Evolutionary conservation across 2,113 vertebrate genomes (phyloP), one percentile per base, ranked within the genome.

Genomic region (Entomyzon cyanotis): DNA sequence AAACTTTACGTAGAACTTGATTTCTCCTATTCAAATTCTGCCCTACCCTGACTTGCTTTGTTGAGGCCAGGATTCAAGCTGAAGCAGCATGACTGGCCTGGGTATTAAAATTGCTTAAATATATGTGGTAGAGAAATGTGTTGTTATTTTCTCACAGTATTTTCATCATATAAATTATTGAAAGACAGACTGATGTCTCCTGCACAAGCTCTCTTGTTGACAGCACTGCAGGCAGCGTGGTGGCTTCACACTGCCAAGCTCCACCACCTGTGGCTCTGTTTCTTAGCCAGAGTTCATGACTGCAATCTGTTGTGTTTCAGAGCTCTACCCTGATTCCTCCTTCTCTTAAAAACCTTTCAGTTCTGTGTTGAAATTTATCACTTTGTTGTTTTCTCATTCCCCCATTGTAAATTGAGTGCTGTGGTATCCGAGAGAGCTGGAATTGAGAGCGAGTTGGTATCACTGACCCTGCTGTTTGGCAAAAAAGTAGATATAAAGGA

Each of bases 261-360:
- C 63, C 78, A 31, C 92, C 87, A 86, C 94, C 93, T 93, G 93
- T 90, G 79, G 90, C 94, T 95, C 90, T 91, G 94, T 90, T 90
- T 86, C 92, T 77, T 58, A 89, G 94, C 91, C 96, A 96, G 93
- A 82, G 87, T 87, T 91, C 70, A 9, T 70, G 82, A 65, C 91
- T 94, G 78, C 94, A 93, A 91, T 95, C 95, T 94, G 95, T 68
- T 87, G 60, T 91, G 91, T 85, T 95, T 77, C 82, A 75, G 71
- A 95, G 75, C 94, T 75, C 78, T 69, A 15, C 46, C 64, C 68
- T 39, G 55, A n/a, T 64, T 53, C 59, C 35, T 3, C 0, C 35
- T 80, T 67, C 75, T 90, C 52, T 84, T 56, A 35, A 67, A 95
- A 82, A 68, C 30, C 65, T 82, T 79, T 62, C 49, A 35, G 0